These are phyloP conservation scores for Caenorhabditis parvicauda DNA, from an alignment of 2,888 invertebrate genomes.

Conservation along the genomic window DNA sequence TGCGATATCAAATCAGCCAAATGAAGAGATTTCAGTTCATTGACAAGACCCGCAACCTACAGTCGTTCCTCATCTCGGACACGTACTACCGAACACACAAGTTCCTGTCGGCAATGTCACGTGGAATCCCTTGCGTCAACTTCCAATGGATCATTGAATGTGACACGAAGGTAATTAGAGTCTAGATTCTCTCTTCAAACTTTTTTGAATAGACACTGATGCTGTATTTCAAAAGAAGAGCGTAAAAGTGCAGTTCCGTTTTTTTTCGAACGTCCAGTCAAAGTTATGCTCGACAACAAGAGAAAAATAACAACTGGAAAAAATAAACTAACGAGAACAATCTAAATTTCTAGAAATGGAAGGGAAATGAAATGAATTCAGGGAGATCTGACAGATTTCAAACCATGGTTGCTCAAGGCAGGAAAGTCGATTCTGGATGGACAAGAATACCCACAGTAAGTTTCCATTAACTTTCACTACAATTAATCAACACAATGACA, in stretches of 20 bases:
- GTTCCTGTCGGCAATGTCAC: constrained; percentile 74
- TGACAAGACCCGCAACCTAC: no score
- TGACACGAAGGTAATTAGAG: constrained; percentile 65
- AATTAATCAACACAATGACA: background rate
- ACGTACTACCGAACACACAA: constrained; percentile 76
- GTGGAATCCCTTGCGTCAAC: constrained; percentile 71
- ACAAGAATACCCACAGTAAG: constrained; percentile 31
- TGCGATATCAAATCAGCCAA: background rate
- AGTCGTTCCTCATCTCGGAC: constrained; percentile 68
- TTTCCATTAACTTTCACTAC: background rate
- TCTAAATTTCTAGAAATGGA: no score
- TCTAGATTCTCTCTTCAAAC: constrained; percentile 4
- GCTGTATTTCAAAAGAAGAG: background rate
- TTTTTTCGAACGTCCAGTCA: background rate
- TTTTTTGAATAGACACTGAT: constrained; percentile 2
- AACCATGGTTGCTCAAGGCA: constrained; percentile 44
- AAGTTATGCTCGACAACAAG: no score
- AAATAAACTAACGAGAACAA: no score
- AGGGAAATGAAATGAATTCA: constrained; percentile 10
- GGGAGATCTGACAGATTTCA: constrained; percentile 36
- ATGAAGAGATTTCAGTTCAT: background rate
- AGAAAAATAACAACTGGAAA: no score
- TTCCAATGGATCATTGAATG: constrained; percentile 76
- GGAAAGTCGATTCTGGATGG: constrained; percentile 46
- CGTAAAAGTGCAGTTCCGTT: background rate